Conservation (phyloP, 2,888 invertebrate genomes). For the Disparrhopalites patrizii region DNA sequence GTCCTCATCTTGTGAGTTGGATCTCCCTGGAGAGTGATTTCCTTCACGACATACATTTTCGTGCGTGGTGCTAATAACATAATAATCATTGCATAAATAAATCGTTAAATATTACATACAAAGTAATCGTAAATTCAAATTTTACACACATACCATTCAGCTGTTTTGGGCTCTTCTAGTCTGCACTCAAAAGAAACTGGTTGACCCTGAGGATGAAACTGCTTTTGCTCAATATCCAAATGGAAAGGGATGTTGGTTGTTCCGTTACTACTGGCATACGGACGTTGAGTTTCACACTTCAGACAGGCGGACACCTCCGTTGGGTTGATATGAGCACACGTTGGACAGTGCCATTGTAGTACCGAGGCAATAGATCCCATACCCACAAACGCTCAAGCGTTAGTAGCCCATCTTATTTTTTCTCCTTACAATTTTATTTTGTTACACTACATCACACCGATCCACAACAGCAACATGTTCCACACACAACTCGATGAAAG, state of each 20-base stretch:
- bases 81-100: not conserved
- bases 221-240: constrained; percentile 7
- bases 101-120: not conserved
- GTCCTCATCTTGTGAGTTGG: constrained; percentile 35
- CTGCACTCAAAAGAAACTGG: constrained; percentile 47
- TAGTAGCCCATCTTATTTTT: not conserved
- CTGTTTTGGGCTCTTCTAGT: constrained; percentile 45
- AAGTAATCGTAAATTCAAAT: not conserved
- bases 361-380: constrained; percentile 93
- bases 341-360: constrained; percentile 86
- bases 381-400: not conserved
- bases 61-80: constrained; percentile 44
- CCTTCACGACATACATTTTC: constrained; percentile 38
- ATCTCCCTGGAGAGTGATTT: constrained; percentile 26
- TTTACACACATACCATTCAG: constrained; percentile 41
- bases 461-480: too few species aligned
- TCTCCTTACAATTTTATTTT: too few species aligned
- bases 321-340: constrained; percentile 83
- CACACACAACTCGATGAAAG: too few species aligned
- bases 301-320: constrained; percentile 78
- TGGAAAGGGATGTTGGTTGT: not conserved
- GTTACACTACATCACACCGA: too few species aligned
- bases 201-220: constrained; percentile 3
- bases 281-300: constrained; percentile 63
- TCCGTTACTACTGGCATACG: constrained; percentile 20